Conservation (phyloP, 2,797 vertebrate species). For the Sternarchorhynchus goeldii region DNA sequence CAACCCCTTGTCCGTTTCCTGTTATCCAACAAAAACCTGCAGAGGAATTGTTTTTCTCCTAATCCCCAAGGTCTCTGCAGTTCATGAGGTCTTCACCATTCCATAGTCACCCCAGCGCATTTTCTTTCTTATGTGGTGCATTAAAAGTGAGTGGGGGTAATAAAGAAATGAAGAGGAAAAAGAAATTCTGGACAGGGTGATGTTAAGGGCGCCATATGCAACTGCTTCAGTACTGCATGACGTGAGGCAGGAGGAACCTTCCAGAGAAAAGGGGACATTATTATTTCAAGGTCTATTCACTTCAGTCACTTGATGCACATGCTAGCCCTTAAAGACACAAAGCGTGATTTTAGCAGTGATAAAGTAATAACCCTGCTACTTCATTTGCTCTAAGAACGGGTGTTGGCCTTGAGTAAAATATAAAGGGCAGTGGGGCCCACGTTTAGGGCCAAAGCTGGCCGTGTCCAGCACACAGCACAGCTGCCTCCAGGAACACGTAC, state of each 20-base stretch:
- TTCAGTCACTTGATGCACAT: background rate
- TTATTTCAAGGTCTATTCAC: background rate
- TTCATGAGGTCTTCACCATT: background rate
- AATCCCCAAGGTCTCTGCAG: conserved; percentile 17
- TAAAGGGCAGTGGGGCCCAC: too few relatives aligned
- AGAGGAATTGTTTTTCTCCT: background rate
- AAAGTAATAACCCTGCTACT: too few relatives aligned
- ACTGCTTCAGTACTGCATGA: too few relatives aligned
- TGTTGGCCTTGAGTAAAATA: background rate
- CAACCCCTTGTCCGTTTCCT: background rate
- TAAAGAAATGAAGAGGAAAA: background rate
- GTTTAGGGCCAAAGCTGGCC: too few relatives aligned
- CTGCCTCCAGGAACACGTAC: too few relatives aligned
- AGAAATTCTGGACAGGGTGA: too few relatives aligned
- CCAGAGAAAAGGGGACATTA: too few relatives aligned
- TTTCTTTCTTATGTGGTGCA: background rate
- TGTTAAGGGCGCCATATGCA: too few relatives aligned
- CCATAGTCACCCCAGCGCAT: background rate
- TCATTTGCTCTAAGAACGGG: background rate
- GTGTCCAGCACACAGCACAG: too few relatives aligned
- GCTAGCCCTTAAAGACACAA: background rate
- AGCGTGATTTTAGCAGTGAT: too few relatives aligned
- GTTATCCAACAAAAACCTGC: conserved; percentile 14
- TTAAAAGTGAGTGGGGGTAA: conserved; percentile 13
- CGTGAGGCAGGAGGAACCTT: too few relatives aligned